Base-by-base conservation (phyloP, 2,797 vertebrate genomes). In the Sorex maritimensis region DNA sequence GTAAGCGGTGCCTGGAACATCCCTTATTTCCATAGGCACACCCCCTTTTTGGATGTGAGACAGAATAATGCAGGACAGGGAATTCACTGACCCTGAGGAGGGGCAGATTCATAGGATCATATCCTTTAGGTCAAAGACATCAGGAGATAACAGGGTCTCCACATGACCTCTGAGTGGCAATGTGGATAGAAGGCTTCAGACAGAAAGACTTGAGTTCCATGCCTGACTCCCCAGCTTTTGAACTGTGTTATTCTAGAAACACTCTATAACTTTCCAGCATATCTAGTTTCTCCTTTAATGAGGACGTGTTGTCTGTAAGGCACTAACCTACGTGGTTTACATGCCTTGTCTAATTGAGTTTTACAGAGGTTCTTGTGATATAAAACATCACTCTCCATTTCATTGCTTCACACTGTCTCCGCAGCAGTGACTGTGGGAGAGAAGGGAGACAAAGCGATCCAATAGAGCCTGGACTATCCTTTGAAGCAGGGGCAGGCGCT, bases 251-350 rank as follows among this genome's bases (percentile, higher is more conserved):
- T 74, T 91, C 80, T 87, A 17, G 41, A 17, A 14, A 12, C 21
- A 24, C 77, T 77, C 46, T 17, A 30, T 38, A 65, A 34, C 34
- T 41, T 92, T 79, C 82, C 85, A 23, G 49, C 67, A 58, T 49
- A 74, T 86, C 74, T 23, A 10, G 79, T 75, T 94, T 91, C 89
- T 96, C 49, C 12, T 86, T 63, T 41, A 75, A 10, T 55, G 30
- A 77, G 38, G 52, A 11, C 17, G 28, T 67, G 5, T 26, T 38
- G 8, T 65, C 81, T 65, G 3, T 55, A 55, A 86, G 68, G 24
- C 82, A 46, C 74, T 58, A 65, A 85, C 41, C 46, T 52, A 30
- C 7, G 72, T 88, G 77, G 30, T 77, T 69, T 46, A 21, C 24
- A n/a, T 72, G 30, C 46, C 46, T 82, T 49, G n/a, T 67, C 80